Conservation (phyloP, 2,888 invertebrate genomes). For the Fragum sueziense region DNA sequence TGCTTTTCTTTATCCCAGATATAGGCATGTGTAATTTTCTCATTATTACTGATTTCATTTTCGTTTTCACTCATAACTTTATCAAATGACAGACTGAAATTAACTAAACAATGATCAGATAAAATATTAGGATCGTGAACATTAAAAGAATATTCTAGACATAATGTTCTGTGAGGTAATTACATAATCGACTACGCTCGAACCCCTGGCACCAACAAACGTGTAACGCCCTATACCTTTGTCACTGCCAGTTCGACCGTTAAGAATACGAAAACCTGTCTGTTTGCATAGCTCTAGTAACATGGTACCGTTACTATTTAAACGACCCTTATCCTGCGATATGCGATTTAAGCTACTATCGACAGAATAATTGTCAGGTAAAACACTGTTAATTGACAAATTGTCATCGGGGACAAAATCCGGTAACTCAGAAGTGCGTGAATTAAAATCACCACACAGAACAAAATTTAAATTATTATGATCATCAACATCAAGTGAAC, state of each 20-base stretch:
- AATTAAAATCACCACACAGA: not conserved
- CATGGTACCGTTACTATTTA: no score
- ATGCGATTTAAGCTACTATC: not conserved
- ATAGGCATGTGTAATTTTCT: not conserved
- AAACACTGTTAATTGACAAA: not conserved
- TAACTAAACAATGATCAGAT: slow-evolving; percentile 23
- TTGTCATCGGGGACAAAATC: slow-evolving; percentile 4
- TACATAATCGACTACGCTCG: slow-evolving; percentile 30
- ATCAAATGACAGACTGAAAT: not conserved
- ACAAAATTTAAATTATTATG: not conserved
- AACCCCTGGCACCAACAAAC: slow-evolving; percentile 6
- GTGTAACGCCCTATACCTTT: slow-evolving; percentile 7
- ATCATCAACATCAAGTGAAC: not conserved
- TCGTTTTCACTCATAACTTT: not conserved
- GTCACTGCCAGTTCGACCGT: not conserved
- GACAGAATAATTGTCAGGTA: no score
- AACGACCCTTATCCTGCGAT: slow-evolving; percentile 27
- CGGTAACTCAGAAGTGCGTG: not conserved
- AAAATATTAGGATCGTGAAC: slow-evolving; percentile 22
- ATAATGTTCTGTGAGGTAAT: not conserved
- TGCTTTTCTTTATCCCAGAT: not conserved
- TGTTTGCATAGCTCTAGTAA: slow-evolving; percentile 26
- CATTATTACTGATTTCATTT: not conserved
- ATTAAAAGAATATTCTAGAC: not conserved
- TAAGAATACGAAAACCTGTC: not conserved